Percentiles rank a stretch among this genome's conserved stretches.
Evolutionary conservation across 2,888 invertebrate species (phyloP).

Genomic region (Drosophila nigritarsus): DNA sequence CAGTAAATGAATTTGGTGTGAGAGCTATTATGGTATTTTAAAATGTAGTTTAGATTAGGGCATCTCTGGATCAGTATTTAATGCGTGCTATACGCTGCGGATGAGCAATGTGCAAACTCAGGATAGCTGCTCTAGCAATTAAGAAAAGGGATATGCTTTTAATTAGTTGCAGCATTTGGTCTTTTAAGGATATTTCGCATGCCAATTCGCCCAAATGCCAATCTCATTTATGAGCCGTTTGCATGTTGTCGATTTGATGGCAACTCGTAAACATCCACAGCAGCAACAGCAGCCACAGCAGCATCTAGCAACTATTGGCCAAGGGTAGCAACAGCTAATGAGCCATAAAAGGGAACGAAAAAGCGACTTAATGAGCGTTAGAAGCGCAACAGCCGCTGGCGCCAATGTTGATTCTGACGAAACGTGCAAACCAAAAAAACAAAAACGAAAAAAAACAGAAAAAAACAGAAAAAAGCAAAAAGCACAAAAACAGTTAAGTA

Average conservation of each 20-base stretch:
- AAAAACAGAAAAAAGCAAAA: background rate
- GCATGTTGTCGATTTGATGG: constrained; percentile 62
- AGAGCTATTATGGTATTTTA: too few species aligned
- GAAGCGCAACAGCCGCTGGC: constrained; percentile 40
- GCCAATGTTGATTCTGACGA: constrained; percentile 42
- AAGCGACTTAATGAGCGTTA: constrained; percentile 48
- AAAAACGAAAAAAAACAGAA: background rate
- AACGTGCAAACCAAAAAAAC: background rate
- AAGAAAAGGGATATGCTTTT: constrained; percentile 16
- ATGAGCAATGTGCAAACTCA: background rate
- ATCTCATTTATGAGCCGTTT: constrained; percentile 52
- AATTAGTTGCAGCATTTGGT: constrained; percentile 35
- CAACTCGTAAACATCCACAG: constrained; percentile 34
- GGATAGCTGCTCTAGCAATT: background rate
- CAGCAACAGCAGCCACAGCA: constrained; percentile 4
- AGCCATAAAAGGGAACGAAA: constrained; percentile 46
- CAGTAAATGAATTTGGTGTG: too few species aligned
- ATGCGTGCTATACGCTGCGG: background rate
- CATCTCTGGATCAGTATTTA: background rate
- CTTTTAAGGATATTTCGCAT: constrained; percentile 3
- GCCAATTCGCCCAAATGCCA: background rate
- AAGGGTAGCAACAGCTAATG: constrained; percentile 49
- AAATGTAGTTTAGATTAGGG: background rate
- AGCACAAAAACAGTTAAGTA: constrained; percentile 3
- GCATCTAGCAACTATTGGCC: constrained; percentile 18